A percentile compares a stretch with the other conserved stretches of the same genome.
Evolutionary conservation across 2,888 invertebrate genomes (phyloP).

Genomic region (Sclerodermus sp.): DNA sequence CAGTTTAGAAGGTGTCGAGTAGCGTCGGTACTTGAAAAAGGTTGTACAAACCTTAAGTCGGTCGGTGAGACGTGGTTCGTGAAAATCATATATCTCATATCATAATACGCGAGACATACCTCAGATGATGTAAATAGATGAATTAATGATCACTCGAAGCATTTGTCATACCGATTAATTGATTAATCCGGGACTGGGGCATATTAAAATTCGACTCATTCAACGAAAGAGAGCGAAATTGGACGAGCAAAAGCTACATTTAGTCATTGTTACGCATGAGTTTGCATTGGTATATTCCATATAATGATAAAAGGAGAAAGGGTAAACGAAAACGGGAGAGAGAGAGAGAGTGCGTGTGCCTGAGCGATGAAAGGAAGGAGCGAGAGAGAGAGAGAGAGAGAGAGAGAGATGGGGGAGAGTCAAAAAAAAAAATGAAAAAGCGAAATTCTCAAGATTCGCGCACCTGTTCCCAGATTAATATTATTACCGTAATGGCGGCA

Average conservation of each 20-base stretch:
- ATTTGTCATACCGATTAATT: neutral
- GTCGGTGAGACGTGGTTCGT: conserved; percentile 16
- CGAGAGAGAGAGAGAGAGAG: no score
- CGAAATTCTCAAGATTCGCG: no score
- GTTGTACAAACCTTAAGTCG: conserved; percentile 24
- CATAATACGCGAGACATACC: conserved; percentile 43
- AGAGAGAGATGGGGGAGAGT: no score
- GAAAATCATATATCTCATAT: conserved; percentile 34
- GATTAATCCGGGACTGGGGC: no score
- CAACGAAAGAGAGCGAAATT: conserved; percentile 1
- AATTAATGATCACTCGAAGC: neutral
- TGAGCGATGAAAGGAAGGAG: no score
- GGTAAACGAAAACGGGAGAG: no score
- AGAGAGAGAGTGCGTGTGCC: no score
- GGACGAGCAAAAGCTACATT: no score
- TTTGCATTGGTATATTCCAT: no score
- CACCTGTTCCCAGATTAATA: neutral
- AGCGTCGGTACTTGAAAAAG: conserved; percentile 27
- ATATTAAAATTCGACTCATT: conserved; percentile 11
- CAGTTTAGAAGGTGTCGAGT: conserved; percentile 27
- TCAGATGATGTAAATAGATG: conserved; percentile 16
- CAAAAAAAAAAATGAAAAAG: no score
- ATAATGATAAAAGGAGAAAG: conserved; percentile 3
- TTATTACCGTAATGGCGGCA: conserved; percentile 18
- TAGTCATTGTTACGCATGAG: no score